A percentile compares a stretch with the other conserved stretches of the same genome.
Evolutionary conservation across 35 echinoderm and acorn worm species (phyloP).

Genomic region (Chiridota heheva): DNA sequence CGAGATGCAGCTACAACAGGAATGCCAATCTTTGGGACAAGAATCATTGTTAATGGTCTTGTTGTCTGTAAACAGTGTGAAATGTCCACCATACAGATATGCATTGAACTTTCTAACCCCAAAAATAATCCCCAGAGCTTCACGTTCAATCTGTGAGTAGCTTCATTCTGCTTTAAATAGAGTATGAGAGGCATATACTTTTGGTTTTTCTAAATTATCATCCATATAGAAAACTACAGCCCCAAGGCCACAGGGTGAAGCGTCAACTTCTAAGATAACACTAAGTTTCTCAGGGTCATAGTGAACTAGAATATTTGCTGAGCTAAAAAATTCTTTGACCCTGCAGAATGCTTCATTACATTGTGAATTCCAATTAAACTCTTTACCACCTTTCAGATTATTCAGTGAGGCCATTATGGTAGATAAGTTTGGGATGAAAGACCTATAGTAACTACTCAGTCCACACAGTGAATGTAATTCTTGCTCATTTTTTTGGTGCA

Average conservation of each 20-base stretch:
- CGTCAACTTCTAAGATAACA: constrained; percentile 37
- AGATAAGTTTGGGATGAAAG: constrained; percentile 10
- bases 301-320: constrained; percentile 41
- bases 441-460: constrained; percentile 23
- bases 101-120: constrained; percentile 30
- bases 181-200: constrained; percentile 50
- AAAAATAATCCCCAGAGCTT: constrained; percentile 67
- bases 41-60: constrained; percentile 43
- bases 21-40: constrained; percentile 39
- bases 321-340: background rate
- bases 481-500: constrained; percentile 13
- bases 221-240: constrained; percentile 50
- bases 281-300: constrained; percentile 40
- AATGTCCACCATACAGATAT: constrained; percentile 35
- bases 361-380: constrained; percentile 5
- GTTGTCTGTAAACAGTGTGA: constrained; percentile 44
- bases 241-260: constrained; percentile 54
- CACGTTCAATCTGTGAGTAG: constrained; percentile 45
- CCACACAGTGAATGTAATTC: constrained; percentile 35
- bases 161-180: constrained; percentile 20
- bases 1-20: constrained; percentile 39
- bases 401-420: constrained; percentile 50
- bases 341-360: constrained; percentile 12
- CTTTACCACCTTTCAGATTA: constrained; percentile 20
- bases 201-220: constrained; percentile 15